Evolutionary conservation across 1,140 invertebrate species (phyloP).

Genomic region (Magallana ariakensis): DNA sequence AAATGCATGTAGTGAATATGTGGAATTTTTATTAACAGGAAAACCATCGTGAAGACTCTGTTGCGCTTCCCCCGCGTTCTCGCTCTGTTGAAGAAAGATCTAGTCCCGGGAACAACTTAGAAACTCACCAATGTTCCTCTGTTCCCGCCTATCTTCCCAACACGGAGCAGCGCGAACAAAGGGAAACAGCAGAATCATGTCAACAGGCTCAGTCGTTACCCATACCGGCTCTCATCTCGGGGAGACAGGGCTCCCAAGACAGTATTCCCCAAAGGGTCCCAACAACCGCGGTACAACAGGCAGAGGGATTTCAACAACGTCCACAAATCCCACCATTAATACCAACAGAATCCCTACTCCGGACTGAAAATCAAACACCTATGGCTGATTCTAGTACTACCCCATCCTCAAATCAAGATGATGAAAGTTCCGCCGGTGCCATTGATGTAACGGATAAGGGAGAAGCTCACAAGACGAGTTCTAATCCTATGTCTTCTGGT

Average conservation of each 20-base stretch:
- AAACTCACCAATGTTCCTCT: slow-evolving; percentile 5
- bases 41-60: background rate
- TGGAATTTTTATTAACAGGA: slow-evolving; percentile 15
- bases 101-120: background rate
- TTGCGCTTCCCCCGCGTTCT: background rate
- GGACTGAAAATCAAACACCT: slow-evolving; percentile 10
- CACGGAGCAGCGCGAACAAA: slow-evolving; percentile 12
- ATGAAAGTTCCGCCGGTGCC: background rate
- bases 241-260: background rate
- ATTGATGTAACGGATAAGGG: background rate
- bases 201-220: background rate
- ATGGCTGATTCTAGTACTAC: background rate
- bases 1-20: slow-evolving; percentile 12
- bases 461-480: background rate
- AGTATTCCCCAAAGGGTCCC: background rate
- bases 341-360: background rate
- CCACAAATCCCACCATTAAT: slow-evolving; percentile 9
- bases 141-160: background rate
- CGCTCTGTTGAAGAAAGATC: background rate
- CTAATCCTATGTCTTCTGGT: background rate
- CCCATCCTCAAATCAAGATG: slow-evolving; percentile 6
- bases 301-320: background rate
- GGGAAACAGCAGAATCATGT: background rate
- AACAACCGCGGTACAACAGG: background rate
- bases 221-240: background rate